These are phyloP conservation scores for Montifringilla adamsi DNA, from an alignment of 2,113 vertebrate species.

Conservation along the genomic window DNA sequence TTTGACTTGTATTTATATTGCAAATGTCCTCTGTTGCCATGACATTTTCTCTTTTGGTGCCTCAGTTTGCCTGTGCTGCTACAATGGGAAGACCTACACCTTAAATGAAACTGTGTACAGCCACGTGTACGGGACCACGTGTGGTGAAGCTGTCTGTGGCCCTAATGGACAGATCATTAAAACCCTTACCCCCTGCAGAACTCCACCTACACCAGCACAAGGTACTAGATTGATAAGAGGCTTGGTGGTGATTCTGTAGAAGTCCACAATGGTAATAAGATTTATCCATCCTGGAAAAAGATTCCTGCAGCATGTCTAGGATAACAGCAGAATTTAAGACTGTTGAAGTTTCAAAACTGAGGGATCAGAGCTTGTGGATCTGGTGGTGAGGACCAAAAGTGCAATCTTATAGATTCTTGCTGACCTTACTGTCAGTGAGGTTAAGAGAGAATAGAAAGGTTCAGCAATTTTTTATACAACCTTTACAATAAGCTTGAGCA, in stretches of 20 bases:
- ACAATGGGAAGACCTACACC: constrained; percentile 73
- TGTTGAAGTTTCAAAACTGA: background rate
- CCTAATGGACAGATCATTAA: constrained; percentile 61
- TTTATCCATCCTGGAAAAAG: background rate
- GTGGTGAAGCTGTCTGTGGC: constrained; percentile 74
- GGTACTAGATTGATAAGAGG: background rate
- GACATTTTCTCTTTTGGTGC: background rate
- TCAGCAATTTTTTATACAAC: background rate
- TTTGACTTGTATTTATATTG: background rate
- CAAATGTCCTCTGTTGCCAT: background rate
- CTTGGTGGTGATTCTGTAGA: background rate
- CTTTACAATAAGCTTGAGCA: background rate
- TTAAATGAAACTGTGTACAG: constrained; percentile 75
- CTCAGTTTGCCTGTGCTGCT: constrained; percentile 77
- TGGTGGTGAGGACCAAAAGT: background rate
- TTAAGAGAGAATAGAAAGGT: background rate
- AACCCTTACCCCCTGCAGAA: background rate
- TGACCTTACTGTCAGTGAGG: background rate
- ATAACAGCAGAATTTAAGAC: background rate
- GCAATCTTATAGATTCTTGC: background rate
- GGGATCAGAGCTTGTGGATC: background rate
- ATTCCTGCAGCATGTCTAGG: background rate
- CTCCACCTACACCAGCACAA: background rate
- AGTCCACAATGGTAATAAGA: background rate
- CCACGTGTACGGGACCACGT: constrained; percentile 67